Evolutionary conservation across 2,113 vertebrate genomes (phyloP).

Genomic region (Limnothrissa miodon): DNA sequence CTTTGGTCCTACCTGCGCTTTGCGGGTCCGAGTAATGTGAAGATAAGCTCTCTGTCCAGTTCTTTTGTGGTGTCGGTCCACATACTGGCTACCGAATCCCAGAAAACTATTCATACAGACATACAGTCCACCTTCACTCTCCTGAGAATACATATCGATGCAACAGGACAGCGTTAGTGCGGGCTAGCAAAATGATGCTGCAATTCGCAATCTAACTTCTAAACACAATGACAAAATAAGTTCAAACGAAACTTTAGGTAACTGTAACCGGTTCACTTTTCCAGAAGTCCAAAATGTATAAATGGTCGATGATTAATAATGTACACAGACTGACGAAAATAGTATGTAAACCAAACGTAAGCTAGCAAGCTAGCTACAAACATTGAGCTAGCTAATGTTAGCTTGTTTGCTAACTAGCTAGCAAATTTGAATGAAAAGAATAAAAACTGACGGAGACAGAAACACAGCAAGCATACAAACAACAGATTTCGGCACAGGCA

Average conservation of each 20-base stretch:
- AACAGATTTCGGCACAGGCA: not conserved
- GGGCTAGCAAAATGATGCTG: not conserved
- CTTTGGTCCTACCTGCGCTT: slow-evolving; percentile 71
- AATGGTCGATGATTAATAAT: not conserved
- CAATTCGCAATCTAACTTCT: not conserved
- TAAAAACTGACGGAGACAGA: not conserved
- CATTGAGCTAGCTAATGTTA: slow-evolving; percentile 17
- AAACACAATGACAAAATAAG: not conserved
- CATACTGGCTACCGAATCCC: slow-evolving; percentile 91
- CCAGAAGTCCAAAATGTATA: not conserved
- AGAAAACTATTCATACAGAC: slow-evolving; percentile 98
- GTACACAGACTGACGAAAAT: not conserved
- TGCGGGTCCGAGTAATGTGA: slow-evolving; percentile 88
- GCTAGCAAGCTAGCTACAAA: slow-evolving; percentile 28
- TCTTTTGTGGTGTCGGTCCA: slow-evolving; percentile 85
- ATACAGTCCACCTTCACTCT: slow-evolving; percentile 92
- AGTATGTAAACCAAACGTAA: slow-evolving; percentile 19
- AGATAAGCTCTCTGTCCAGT: slow-evolving; percentile 90
- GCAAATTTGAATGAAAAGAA: slow-evolving; percentile 34
- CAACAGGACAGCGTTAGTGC: not conserved
- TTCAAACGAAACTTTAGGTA: not conserved
- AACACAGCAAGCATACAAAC: not conserved
- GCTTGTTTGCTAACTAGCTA: slow-evolving; percentile 20
- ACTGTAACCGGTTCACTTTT: not conserved
- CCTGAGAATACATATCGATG: slow-evolving; percentile 63